Base-by-base conservation (phyloP, 2,888 invertebrate species). In the Odontocerum albicorne region DNA sequence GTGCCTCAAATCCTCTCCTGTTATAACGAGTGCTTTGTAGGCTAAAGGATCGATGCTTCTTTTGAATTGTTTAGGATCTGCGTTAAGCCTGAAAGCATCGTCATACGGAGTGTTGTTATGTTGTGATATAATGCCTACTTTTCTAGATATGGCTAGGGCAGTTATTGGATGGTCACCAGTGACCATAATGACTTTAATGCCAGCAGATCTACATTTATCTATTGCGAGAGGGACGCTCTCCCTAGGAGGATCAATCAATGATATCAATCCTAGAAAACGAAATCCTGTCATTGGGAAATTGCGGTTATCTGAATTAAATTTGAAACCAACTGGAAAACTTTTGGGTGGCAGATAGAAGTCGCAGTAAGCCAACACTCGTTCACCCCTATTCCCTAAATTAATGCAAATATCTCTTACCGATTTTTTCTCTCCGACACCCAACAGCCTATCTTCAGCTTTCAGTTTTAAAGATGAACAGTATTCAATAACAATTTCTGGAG, bases 301-400 rank as follows among this genome's bases (percentile, higher is more conserved):
- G 33, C 72, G 72, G 4, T 77, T 68, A 19, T 83, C 80, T 0
- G 82, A 70, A 56, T 83, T 75, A 62, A 87, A 88, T 12, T 65
- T 63, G 64, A 70, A 85, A 19, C 79, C 81, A 6, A 70, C 65
- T 1, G 84, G 84, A 66, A 68, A 79, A 2, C 59, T 46, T 3
- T 72, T 74, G 20, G 75, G 62, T 0, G 86, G 82, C 31, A 94
- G 73, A 19, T 73, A 64, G 1, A 79, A 74, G 69, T 92, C 90
- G 64, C 90, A 90, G 71, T 93, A 94, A 13, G 90, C 90, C 43
- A 92, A 76, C 1, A 94, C 92, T 55, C 93, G 81, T 70, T 94
- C 93, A 19, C 94, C 94, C 70, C 90, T 83, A 62, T 88, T 88
- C 50, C 92, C 93, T 51, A 95, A 71, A 68, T 88, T 88, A 49